phyloP scores from a whole-genome alignment of 2,797 vertebrate species.

The Alouatta caraya region DNA sequence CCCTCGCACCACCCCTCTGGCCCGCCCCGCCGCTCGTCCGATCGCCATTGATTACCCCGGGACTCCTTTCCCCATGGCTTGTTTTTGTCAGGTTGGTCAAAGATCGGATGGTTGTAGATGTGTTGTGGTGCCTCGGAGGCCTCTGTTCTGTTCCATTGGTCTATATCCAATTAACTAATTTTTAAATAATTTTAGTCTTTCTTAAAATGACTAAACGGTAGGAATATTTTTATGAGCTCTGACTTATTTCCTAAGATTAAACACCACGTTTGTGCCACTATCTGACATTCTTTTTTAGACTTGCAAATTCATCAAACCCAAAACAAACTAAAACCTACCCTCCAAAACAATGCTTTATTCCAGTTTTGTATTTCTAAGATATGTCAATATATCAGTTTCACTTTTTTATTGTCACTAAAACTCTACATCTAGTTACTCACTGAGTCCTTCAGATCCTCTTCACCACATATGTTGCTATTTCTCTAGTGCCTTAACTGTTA shows the following conservation, averaged over 20 bases:
- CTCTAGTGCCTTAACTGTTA: background rate
- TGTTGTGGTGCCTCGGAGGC: no score
- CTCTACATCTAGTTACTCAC: background rate
- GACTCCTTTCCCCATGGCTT: no score
- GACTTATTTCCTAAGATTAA: background rate
- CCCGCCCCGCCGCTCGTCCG: no score
- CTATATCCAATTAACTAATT: background rate
- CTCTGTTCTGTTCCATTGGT: no score
- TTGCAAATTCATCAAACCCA: background rate
- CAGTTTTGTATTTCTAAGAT: background rate
- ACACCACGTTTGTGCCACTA: background rate
- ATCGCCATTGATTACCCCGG: no score
- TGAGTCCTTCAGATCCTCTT: background rate
- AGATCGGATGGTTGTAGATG: no score
- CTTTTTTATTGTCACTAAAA: background rate
- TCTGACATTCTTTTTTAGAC: background rate
- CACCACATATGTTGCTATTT: background rate
- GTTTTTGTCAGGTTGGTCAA: no score
- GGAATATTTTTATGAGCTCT: background rate
- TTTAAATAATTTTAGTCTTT: background rate
- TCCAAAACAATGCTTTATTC: background rate
- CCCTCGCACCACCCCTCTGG: no score
- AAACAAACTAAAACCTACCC: background rate
- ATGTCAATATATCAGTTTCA: background rate
- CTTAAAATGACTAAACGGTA: background rate